phyloP scores from a whole-genome alignment of 1,140 invertebrate species.

The Pararge aegeria region DNA sequence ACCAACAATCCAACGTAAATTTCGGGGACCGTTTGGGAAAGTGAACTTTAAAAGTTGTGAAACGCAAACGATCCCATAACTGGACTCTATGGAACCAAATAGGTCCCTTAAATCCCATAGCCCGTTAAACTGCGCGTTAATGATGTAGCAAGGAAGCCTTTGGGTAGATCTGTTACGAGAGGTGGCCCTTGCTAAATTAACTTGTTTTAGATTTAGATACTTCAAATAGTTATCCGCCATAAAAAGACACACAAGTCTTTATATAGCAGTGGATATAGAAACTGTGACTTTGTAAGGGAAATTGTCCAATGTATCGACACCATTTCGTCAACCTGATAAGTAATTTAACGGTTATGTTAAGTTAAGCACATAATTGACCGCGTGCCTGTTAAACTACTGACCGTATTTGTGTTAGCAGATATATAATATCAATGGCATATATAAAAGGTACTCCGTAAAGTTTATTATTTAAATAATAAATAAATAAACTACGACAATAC shows the following conservation, averaged over 20 bases:
- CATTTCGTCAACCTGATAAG: constrained; percentile 32
- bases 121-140: too few species aligned
- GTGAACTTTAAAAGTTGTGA: too few species aligned
- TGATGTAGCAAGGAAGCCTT: too few species aligned
- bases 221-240: neutral
- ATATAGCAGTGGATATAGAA: constrained; percentile 8
- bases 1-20: too few species aligned
- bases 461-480: too few species aligned
- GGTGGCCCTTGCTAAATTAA: neutral
- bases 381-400: neutral
- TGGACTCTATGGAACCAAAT: too few species aligned
- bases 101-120: too few species aligned
- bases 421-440: too few species aligned
- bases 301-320: constrained; percentile 30
- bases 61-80: too few species aligned
- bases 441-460: too few species aligned
- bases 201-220: neutral
- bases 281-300: constrained; percentile 30
- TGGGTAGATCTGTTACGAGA: neutral
- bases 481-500: too few species aligned
- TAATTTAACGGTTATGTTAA: constrained; percentile 26
- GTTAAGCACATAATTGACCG: constrained; percentile 10
- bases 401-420: neutral
- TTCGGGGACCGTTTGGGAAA: too few species aligned
- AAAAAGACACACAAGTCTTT: neutral